A percentile compares a stretch with the other conserved stretches of the same genome.
Conservation (phyloP, 2,797 vertebrate species). For the Falco naumanni region DNA sequence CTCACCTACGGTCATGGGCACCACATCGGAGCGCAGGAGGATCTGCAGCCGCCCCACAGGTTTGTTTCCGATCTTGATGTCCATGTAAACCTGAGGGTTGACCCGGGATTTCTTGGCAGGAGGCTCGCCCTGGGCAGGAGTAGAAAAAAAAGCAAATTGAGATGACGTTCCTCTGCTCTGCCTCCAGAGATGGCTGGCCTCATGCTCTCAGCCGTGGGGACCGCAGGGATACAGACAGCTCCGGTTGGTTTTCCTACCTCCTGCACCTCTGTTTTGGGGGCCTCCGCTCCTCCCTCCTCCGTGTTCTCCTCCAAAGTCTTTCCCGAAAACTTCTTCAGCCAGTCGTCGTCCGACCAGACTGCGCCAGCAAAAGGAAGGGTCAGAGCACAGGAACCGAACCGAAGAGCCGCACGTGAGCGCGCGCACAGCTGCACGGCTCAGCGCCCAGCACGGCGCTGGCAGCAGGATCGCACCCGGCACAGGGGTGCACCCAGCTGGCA, state of each 20-base stretch:
- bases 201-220: fast-evolving
- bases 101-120: slow-evolving; percentile 88
- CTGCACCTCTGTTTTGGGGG: slow-evolving; percentile 78
- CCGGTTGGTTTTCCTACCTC: slow-evolving; percentile 74
- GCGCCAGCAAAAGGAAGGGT: background rate
- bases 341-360: slow-evolving; percentile 99
- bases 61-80: slow-evolving; percentile 98
- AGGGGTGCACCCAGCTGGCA: too few relatives aligned
- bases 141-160: background rate
- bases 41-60: slow-evolving; percentile 91
- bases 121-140: slow-evolving; percentile 82
- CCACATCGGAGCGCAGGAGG: slow-evolving; percentile 91
- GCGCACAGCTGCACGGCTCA: fast-evolving
- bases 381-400: background rate
- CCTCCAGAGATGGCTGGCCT: background rate
- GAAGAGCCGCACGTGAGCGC: fast-evolving
- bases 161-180: background rate
- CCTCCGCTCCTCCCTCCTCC: slow-evolving; percentile 79
- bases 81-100: slow-evolving; percentile 98
- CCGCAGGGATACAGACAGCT: fast-evolving
- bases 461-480: background rate
- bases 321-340: slow-evolving; percentile 98
- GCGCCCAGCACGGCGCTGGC: background rate
- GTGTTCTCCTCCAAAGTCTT: slow-evolving; percentile 91
- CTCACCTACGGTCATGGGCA: slow-evolving; percentile 96